phyloP scores from a whole-genome alignment of 2,797 vertebrate genomes.

The Cossypha dichroa region DNA sequence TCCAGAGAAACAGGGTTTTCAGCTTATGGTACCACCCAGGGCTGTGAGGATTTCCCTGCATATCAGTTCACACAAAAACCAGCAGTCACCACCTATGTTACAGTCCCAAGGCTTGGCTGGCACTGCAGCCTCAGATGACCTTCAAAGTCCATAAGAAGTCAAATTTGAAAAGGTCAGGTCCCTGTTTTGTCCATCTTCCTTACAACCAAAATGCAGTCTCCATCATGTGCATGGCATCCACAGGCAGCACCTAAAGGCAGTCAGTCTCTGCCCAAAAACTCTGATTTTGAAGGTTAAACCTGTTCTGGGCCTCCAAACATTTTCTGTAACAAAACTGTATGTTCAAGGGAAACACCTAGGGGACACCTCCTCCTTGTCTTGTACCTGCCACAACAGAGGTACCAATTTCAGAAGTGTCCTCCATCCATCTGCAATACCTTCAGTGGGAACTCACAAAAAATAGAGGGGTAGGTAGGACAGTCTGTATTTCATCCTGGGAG shows the following conservation, averaged over 20 bases:
- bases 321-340: not conserved
- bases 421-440: not conserved
- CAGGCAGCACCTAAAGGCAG: not conserved
- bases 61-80: not conserved
- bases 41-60: not conserved
- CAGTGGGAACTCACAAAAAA: not conserved
- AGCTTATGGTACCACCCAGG: not conserved
- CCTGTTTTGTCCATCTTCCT: not conserved
- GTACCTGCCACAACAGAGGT: not conserved
- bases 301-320: not conserved
- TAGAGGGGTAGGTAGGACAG: not conserved
- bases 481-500: not conserved
- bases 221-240: too few relatives aligned
- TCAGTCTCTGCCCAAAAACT: not conserved
- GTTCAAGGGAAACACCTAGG: not conserved
- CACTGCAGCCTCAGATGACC: not conserved
- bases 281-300: not conserved
- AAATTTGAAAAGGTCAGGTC: not conserved
- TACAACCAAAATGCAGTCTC: not conserved
- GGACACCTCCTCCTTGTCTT: not conserved
- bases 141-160: not conserved
- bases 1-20: accelerated
- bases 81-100: not conserved
- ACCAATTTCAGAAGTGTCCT: not conserved
- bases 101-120: not conserved